Conservation (phyloP, 2,113 vertebrate genomes). For the Petroica traversi region DNA sequence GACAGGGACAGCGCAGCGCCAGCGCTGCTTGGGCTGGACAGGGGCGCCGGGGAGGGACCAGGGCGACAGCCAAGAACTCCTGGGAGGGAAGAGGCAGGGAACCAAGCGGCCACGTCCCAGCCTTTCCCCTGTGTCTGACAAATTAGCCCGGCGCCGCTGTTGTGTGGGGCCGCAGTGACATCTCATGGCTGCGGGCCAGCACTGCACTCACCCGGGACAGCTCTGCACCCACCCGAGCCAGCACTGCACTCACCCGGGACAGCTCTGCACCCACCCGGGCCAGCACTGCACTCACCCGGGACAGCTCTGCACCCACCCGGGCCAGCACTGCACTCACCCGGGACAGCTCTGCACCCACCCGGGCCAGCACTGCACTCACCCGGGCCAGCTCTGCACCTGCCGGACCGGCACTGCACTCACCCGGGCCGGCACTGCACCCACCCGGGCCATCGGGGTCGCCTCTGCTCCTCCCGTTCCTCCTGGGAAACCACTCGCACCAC, state of each 20-base stretch:
- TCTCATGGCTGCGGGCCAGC: background rate
- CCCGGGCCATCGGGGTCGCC: accelerated
- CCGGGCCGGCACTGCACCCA: background rate
- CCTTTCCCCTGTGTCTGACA: background rate
- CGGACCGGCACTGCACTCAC: no score
- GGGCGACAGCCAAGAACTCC: accelerated
- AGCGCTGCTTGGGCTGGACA: accelerated
- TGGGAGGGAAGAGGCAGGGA: accelerated
- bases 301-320: no score
- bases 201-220: background rate
- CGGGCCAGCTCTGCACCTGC: no score
- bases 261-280: no score
- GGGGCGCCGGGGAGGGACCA: background rate
- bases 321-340: no score
- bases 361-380: no score
- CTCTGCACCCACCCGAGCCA: no score
- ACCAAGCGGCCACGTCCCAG: accelerated
- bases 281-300: background rate
- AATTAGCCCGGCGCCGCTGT: background rate
- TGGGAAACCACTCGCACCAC: accelerated
- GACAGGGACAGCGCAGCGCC: background rate
- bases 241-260: no score
- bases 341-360: no score
- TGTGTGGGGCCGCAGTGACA: background rate
- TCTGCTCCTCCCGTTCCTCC: background rate